These are phyloP conservation scores for Tolmerus cingulatus DNA, from an alignment of 2,888 invertebrate species.

Conservation along the genomic window DNA sequence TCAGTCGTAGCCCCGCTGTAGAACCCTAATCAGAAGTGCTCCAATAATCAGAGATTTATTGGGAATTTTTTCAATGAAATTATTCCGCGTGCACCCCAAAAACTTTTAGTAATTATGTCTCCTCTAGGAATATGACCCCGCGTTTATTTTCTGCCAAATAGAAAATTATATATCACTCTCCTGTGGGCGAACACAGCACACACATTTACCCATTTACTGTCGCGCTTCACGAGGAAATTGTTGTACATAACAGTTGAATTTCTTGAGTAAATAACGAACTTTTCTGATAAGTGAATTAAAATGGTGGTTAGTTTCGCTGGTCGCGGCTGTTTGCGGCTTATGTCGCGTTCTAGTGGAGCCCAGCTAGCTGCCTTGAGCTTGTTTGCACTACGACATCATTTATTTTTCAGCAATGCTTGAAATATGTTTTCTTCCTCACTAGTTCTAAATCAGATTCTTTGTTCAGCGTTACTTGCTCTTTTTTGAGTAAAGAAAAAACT, in stretches of 20 bases:
- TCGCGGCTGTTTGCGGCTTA: neutral
- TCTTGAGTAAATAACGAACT: constrained; percentile 31
- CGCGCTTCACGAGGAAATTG: neutral
- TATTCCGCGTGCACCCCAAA: neutral
- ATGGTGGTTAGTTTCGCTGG: constrained; percentile 6
- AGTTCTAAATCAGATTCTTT: neutral
- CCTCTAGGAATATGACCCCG: neutral
- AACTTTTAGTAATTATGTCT: neutral
- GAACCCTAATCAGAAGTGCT: neutral
- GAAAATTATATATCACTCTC: constrained; percentile 6
- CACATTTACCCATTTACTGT: neutral
- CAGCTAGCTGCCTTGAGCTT: neutral
- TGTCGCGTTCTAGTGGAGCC: neutral
- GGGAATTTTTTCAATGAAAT: neutral
- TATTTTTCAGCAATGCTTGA: neutral
- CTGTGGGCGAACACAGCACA: neutral
- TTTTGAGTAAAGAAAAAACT: neutral
- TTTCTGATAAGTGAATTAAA: constrained; percentile 33
- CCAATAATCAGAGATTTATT: neutral
- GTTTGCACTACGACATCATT: neutral
- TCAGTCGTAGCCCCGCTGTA: neutral
- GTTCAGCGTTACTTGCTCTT: neutral
- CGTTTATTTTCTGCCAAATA: constrained; percentile 5
- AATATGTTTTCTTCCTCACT: neutral
- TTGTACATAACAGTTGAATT: constrained; percentile 1